Evolutionary conservation across 2,113 vertebrate species (phyloP), one percentile per base, ranked within the genome.

Genomic region (Crotalus viridis): DNA sequence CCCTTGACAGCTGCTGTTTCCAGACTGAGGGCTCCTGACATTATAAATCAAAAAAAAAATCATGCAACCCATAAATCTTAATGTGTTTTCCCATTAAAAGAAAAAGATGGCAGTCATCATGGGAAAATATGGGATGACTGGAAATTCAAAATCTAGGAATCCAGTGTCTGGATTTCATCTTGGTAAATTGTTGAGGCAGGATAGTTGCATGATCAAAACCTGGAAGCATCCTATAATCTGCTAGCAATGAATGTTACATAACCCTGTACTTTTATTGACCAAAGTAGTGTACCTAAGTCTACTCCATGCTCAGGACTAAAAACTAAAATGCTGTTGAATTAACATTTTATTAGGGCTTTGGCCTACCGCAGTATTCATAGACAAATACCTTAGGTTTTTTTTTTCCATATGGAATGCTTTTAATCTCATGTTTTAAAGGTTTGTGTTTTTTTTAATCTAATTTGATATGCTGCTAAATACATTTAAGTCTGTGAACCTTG

Each of bases 401-500:
- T 95, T 98, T 96, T 96, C n/a, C 74, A 43, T 97, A 96, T 54
- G 91, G 91, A 95, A 95, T 97, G 90, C 97, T 97, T 97, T 95
- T 97, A 91, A 96, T 94, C 94, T 97, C 96, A 13, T 61, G 97
- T 97, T 97, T 87, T 94, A 97, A 96, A 95, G 91, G 95, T 96
- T 93, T 96, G 91, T 93, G 39, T 97, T 97, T 93, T 93, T 96
- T 97, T 97, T 96, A 96, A 94, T 95, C 97, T 98, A 95, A 97
- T 97, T 97, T 97, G 97, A 96, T 97, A 97, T 97, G 98, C 97
- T 98, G 98, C 98, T 98, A 97, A 96, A 96, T 97, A 95, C 97
- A 97, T 98, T 98, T 98, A 98, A 97, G 26, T 97, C 95, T 96
- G 96, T 95, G 96, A 96, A 96, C 94, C 91, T 97, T 95, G 94